Evolutionary conservation across 23 tunicate species (phyloP).

Genomic region (Styela clava): DNA sequence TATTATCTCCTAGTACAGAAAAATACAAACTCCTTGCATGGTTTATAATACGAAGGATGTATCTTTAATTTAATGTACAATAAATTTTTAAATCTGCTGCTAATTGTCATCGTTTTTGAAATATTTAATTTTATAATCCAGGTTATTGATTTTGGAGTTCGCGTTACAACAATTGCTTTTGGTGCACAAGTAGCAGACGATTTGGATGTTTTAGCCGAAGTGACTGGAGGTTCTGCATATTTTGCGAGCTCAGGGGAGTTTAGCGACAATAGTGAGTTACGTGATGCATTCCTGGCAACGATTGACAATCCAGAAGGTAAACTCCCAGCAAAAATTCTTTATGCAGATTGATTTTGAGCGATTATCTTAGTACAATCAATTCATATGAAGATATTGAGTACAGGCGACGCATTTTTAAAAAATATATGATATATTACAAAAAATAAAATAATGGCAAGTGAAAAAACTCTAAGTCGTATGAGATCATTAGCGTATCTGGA

Average conservation of each 20-base stretch:
- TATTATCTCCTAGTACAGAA: too few species aligned
- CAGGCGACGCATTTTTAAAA: too few species aligned
- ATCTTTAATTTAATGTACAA: too few species aligned
- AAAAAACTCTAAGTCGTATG: too few species aligned
- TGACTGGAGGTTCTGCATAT: conserved; percentile 43
- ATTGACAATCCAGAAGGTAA: conserved; percentile 40
- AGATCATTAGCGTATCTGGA: too few species aligned
- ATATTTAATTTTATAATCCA: not conserved
- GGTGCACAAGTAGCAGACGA: conserved; percentile 58
- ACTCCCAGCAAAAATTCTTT: not conserved
- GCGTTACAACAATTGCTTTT: conserved; percentile 75
- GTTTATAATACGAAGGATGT: too few species aligned
- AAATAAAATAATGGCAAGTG: too few species aligned
- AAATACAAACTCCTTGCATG: too few species aligned
- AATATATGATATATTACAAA: too few species aligned
- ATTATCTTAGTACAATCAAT: too few species aligned
- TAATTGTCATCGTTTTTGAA: not conserved
- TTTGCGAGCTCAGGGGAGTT: conserved; percentile 82
- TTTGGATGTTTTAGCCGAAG: conserved; percentile 47
- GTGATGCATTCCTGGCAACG: conserved; percentile 65
- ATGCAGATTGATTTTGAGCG: too few species aligned
- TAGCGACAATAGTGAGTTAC: conserved; percentile 54
- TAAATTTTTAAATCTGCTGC: not conserved
- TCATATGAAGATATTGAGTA: too few species aligned
- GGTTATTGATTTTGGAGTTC: conserved; percentile 41